Conservation (phyloP, 2,113 vertebrate species). For the Sylvietta virens region DNA sequence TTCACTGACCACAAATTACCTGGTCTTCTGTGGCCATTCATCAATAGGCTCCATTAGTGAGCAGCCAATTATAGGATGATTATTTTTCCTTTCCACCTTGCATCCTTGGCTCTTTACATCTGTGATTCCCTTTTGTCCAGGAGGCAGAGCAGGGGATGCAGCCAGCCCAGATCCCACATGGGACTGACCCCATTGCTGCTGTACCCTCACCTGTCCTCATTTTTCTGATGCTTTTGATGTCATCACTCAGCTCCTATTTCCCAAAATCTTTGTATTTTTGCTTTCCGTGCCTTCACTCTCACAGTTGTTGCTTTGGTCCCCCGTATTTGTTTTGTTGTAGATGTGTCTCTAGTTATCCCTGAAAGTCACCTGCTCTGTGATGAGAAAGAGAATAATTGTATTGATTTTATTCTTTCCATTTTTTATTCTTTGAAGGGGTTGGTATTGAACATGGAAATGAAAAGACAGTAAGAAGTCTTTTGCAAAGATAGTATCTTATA, state of each 20-base stretch:
- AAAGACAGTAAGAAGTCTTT: not conserved
- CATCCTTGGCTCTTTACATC: not conserved
- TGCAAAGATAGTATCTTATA: not conserved
- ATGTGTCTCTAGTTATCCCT: not conserved
- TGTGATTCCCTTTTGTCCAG: not conserved
- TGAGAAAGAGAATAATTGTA: not conserved
- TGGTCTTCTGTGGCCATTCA: slow-evolving; percentile 52
- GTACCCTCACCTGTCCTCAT: fast-evolving
- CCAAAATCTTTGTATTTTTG: not conserved
- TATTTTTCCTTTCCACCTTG: not conserved
- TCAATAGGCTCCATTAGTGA: slow-evolving; percentile 68
- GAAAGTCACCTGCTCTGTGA: not conserved
- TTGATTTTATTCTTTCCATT: not conserved
- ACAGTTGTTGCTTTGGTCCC: fast-evolving
- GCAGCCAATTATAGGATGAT: slow-evolving; percentile 57
- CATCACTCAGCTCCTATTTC: not conserved
- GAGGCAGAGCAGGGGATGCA: not conserved
- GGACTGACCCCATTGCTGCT: not conserved
- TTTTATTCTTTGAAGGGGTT: not conserved
- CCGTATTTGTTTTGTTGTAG: not conserved
- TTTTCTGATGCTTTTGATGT: not conserved
- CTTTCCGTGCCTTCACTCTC: fast-evolving
- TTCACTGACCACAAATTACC: slow-evolving; percentile 66
- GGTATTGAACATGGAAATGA: not conserved
- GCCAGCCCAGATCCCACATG: fast-evolving